Evolutionary conservation across 1,140 invertebrate genomes (phyloP).

Genomic region (Dinothrombium tinctorium): DNA sequence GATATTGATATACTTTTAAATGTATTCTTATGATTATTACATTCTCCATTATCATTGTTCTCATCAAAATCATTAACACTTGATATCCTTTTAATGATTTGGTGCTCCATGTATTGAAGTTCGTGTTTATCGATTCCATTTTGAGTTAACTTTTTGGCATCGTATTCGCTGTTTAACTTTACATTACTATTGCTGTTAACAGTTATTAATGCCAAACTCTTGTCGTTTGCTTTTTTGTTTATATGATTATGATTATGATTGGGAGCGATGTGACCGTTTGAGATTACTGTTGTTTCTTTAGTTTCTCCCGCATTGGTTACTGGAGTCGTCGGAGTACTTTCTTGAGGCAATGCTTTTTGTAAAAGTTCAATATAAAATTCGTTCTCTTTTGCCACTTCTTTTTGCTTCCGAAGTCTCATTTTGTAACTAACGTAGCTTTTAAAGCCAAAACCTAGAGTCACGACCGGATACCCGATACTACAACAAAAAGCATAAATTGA

Average conservation of each 20-base stretch:
- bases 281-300: background rate
- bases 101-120: constrained; percentile 17
- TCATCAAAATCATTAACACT: constrained; percentile 29
- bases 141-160: constrained; percentile 10
- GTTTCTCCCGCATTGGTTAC: background rate
- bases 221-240: constrained; percentile 1
- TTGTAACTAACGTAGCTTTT: constrained; percentile 81
- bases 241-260: constrained; percentile 6
- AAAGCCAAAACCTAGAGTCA: constrained; percentile 84
- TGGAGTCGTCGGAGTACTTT: constrained; percentile 8
- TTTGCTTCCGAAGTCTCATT: constrained; percentile 66
- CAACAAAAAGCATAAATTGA: constrained; percentile 19
- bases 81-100: constrained; percentile 9
- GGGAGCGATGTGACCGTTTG: background rate
- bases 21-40: constrained; percentile 23
- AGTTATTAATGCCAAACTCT: background rate
- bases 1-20: constrained; percentile 11
- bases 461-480: constrained; percentile 88
- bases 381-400: constrained; percentile 80
- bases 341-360: constrained; percentile 56
- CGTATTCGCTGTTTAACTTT: constrained; percentile 8
- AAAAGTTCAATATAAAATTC: constrained; percentile 81
- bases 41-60: constrained; percentile 25
- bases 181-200: background rate
- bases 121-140: constrained; percentile 15